Conservation (phyloP, 1,140 invertebrate genomes). For the Lycorma delicatula region DNA sequence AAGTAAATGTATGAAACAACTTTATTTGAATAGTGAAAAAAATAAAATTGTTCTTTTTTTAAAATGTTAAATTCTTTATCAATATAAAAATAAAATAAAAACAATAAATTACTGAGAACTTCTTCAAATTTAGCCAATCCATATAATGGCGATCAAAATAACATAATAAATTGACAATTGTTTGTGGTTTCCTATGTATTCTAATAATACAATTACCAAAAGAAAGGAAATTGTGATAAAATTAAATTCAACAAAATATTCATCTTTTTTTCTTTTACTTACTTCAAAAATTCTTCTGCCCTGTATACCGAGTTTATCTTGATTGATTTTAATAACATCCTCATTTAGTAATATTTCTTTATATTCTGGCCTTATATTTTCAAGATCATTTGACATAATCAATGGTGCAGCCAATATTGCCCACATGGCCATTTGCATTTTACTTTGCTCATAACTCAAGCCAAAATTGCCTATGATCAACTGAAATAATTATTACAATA, state of each 20-base stretch:
- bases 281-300: slow-evolving; percentile 44
- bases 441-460: slow-evolving; percentile 70
- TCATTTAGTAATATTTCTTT: slow-evolving; percentile 70
- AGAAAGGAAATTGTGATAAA: not conserved
- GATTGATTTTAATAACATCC: slow-evolving; percentile 67
- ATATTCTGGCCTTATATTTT: slow-evolving; percentile 58
- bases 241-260: not conserved
- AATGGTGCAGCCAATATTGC: slow-evolving; percentile 79
- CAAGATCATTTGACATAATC: slow-evolving; percentile 79
- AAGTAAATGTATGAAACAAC: too few relatives aligned
- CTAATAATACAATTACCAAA: not conserved
- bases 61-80: too few relatives aligned
- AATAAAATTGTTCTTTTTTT: too few relatives aligned
- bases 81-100: too few relatives aligned
- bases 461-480: slow-evolving; percentile 81
- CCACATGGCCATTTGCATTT: slow-evolving; percentile 87
- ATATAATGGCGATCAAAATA: too few relatives aligned
- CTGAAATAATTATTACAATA: slow-evolving; percentile 48
- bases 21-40: too few relatives aligned
- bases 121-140: too few relatives aligned
- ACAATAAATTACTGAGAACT: too few relatives aligned
- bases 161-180: too few relatives aligned
- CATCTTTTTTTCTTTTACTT: slow-evolving; percentile 6
- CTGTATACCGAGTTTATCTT: slow-evolving; percentile 70
- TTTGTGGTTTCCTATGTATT: too few relatives aligned